Conservation (phyloP, 2,888 invertebrate genomes). For the Seira sanloemensis region DNA sequence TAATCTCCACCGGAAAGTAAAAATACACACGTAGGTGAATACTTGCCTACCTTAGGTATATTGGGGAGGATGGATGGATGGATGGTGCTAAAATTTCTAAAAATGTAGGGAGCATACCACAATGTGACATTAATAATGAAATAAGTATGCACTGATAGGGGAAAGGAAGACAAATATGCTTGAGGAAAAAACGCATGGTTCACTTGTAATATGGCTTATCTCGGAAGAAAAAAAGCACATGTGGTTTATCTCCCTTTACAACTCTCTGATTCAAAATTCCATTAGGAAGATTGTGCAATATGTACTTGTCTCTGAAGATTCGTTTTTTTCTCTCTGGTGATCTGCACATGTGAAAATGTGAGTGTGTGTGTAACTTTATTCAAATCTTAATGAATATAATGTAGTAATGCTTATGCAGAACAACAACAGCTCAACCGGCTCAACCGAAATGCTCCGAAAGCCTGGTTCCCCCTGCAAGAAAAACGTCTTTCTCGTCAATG, state of each 20-base stretch:
- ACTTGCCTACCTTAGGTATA: too few species aligned
- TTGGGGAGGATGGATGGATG: too few species aligned
- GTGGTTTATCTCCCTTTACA: not conserved
- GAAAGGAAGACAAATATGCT: not conserved
- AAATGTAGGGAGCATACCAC: not conserved
- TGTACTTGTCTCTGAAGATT: not conserved
- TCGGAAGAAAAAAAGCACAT: not conserved
- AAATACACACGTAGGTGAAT: not conserved
- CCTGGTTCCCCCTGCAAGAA: constrained; percentile 16
- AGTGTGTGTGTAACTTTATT: too few species aligned
- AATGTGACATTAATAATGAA: not conserved
- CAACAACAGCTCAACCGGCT: not conserved
- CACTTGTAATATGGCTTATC: not conserved
- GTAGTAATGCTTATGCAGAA: not conserved
- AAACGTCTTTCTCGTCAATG: not conserved
- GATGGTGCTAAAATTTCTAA: not conserved
- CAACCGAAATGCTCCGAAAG: constrained; percentile 51
- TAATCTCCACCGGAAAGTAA: too few species aligned
- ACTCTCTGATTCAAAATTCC: not conserved
- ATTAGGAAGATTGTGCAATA: not conserved
- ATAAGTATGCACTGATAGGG: not conserved
- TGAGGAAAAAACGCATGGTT: not conserved
- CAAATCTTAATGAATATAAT: too few species aligned
- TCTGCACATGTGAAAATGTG: too few species aligned
- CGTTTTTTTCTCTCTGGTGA: not conserved